Base-by-base conservation (phyloP, 1,140 invertebrate genomes). In the Parapsyche elsis region DNA sequence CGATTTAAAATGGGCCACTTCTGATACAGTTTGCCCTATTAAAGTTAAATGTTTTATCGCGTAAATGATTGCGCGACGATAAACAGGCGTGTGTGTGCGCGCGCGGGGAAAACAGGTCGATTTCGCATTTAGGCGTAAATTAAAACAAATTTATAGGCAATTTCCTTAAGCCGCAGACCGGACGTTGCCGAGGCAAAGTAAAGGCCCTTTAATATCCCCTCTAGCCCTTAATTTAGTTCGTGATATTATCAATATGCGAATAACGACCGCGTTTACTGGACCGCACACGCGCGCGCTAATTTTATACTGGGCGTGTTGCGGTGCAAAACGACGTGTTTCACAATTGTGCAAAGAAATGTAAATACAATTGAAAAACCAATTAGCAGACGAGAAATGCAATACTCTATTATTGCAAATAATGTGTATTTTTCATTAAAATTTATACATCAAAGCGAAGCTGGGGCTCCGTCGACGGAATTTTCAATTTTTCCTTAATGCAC, bases 81-180 rank as follows among this genome's bases (percentile, higher is more conserved):
- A 38, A 38, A 53, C 49, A 53, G 10, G 4, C 49, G 49, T 12
- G 49, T 12, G 12, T 14, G 16, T 14, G 10, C 49, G 49, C 12
- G 12, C 45, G 45, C 12, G 12, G 45, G 5, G 45, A 14, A 53
- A 53, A 14, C 16, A 14, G 59, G 59, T 61, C 59, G 21, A 24
- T 67, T 67, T 26, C 9, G 23, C 23, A 9, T 9, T 30, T 2
- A 21, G 26, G 61, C 26, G 71, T 78, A 79, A 81, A 81, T 81
- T 81, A 75, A 78, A 75, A 76, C 14, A 12, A 81, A 81, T 81
- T 81, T 81, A 81, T 81, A 81, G 80, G 80, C 80, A 79, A 81
- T 81, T 81, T 81, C 76, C 79, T 71, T 53, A 26, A 49, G 24
- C 80, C 80, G 71, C 76, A 76, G 53, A 75, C 49, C 23, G 49